Evolutionary conservation across 2,888 invertebrate genomes (phyloP), one percentile per base, ranked within the genome.

Genomic region (Callyntrura sp.): DNA sequence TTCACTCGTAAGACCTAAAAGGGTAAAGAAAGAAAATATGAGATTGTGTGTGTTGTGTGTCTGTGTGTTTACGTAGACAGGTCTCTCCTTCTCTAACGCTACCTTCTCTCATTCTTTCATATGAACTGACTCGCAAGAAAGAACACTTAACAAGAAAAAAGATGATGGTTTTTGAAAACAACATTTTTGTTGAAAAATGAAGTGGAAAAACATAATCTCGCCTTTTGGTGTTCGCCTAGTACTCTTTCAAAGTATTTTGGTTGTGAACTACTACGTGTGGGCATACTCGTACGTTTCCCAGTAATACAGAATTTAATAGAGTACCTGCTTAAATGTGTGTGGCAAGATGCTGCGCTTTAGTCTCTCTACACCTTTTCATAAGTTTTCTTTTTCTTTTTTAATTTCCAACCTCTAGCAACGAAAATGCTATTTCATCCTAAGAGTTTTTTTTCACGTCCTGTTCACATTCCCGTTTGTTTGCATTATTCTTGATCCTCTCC

Each of bases 171-270:
- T 70, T 85, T 85, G 85, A 85, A 85, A 85, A 85, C 76, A 85
- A 85, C 85, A 78, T 85, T 85, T 85, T 78, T 85, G 85, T 85
- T 78, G 85, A 85, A 85, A 85, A 85, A 85, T 85, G 85, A 85
- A 85, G 85, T 85, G 85, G 78, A 85, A 85, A 85, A 85, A 85
- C 85, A 78, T 85, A 85, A 85, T 85, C 85, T 85, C 35, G 76
- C 78, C 78, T 62, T 23, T 45, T 20, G 45, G 55, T 78, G 73
- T 23, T 55, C n/a, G 1, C 17, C n/a, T 70, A 6, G n/a, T n/a
- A n/a, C n/a, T n/a, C n/a, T n/a, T n/a, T n/a, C n/a, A n/a, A n/a
- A n/a, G n/a, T n/a, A n/a, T n/a, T n/a, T n/a, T n/a, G n/a, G n/a
- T n/a, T n/a, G n/a, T n/a, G n/a, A n/a, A n/a, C n/a, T n/a, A n/a